These are phyloP conservation scores for Etheostoma nigrum DNA, from an alignment of 2,797 vertebrate species.

Conservation along the genomic window DNA sequence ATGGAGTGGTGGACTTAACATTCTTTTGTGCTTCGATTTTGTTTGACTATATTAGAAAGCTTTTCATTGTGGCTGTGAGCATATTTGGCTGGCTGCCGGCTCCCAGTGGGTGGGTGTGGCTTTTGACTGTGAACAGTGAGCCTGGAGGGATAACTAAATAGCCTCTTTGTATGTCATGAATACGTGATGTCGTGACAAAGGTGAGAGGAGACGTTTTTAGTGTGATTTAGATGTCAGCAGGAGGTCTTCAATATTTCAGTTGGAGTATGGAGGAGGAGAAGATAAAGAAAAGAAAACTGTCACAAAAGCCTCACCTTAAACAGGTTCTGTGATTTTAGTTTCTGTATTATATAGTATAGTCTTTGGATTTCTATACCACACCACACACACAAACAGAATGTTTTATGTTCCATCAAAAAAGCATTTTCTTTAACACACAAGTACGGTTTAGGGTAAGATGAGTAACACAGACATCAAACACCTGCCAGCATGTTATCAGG, in stretches of 20 bases:
- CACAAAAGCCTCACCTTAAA: not conserved
- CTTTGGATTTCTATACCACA: not conserved
- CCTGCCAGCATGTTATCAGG: no score
- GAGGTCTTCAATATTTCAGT: constrained; percentile 72
- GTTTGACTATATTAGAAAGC: not conserved
- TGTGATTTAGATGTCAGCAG: constrained; percentile 52
- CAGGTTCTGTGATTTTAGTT: not conserved
- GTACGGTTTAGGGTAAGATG: no score
- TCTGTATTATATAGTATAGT: not conserved
- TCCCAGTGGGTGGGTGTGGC: constrained; percentile 48
- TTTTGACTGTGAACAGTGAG: constrained; percentile 33
- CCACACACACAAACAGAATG: no score
- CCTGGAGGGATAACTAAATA: constrained; percentile 63
- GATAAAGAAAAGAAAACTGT: constrained; percentile 8
- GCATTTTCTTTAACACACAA: no score
- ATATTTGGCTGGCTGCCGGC: constrained; percentile 22
- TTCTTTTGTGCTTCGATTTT: not conserved
- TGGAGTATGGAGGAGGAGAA: constrained; percentile 6
- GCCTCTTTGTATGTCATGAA: constrained; percentile 70
- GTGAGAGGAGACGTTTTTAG: constrained; percentile 49
- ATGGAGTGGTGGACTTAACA: not conserved
- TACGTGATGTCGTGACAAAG: constrained; percentile 50
- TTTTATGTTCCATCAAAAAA: no score
- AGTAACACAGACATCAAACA: no score
- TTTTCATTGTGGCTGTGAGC: not conserved